Evolutionary conservation across 1,140 invertebrate genomes (phyloP).

Genomic region (Bombus terrestris): DNA sequence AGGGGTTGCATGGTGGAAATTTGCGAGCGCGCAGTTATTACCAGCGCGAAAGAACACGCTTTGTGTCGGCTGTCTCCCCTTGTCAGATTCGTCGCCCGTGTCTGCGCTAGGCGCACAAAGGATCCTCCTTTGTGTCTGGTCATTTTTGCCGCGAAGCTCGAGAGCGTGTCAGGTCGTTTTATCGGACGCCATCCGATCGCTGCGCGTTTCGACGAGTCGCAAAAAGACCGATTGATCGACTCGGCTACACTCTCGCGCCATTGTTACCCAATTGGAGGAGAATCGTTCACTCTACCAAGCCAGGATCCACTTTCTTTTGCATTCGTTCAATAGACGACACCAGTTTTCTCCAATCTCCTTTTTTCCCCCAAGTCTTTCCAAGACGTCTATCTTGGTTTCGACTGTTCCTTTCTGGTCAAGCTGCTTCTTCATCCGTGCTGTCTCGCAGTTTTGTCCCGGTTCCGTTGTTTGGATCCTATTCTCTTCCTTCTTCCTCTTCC

Average conservation of each 20-base stretch:
- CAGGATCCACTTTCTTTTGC: constrained; percentile 27
- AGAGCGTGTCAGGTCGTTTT: constrained; percentile 30
- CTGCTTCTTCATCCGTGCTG: background rate
- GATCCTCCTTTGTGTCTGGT: constrained; percentile 50
- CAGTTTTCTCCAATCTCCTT: background rate
- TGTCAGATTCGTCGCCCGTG: constrained; percentile 20
- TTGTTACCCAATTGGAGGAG: constrained; percentile 20
- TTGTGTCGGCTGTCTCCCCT: constrained; percentile 59
- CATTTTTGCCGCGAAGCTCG: constrained; percentile 42
- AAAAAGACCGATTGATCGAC: constrained; percentile 44
- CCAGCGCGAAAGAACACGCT: constrained; percentile 50
- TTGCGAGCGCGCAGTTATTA: constrained; percentile 41
- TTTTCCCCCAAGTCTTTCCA: background rate
- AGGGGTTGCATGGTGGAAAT: background rate
- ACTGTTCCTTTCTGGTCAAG: background rate
- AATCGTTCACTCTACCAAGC: background rate
- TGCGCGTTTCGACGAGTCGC: constrained; percentile 38
- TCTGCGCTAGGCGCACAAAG: constrained; percentile 42
- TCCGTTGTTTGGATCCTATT: background rate
- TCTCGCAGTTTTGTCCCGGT: background rate
- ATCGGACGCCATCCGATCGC: constrained; percentile 19
- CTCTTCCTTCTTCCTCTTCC: too few relatives aligned
- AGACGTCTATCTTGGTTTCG: background rate
- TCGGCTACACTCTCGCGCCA: background rate
- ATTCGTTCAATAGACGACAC: background rate